phyloP scores from a whole-genome alignment of 2,113 vertebrate genomes.

The Coptodon bakossiorum region DNA sequence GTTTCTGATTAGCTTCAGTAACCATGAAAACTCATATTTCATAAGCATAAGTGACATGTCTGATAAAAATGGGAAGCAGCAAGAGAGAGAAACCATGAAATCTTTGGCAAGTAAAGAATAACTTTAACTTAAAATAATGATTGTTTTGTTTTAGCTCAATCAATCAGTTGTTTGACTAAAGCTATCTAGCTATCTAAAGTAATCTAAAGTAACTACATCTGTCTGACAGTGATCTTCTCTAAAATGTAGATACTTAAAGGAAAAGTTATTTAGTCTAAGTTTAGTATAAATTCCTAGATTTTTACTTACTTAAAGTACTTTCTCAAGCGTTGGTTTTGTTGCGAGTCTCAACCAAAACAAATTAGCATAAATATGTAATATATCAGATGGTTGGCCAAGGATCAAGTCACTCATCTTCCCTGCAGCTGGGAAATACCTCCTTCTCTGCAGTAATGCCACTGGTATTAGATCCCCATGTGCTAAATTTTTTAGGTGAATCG shows the following conservation, averaged over 20 bases:
- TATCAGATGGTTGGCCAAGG: neutral
- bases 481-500: neutral
- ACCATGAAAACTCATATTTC: neutral
- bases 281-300: neutral
- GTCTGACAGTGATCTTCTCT: neutral
- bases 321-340: neutral
- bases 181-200: neutral
- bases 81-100: neutral
- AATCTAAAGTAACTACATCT: neutral
- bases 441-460: neutral
- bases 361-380: too few species aligned
- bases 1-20: neutral
- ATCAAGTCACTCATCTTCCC: neutral
- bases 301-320: neutral
- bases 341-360: neutral
- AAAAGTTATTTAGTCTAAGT: neutral
- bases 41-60: neutral
- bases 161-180: neutral
- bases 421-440: conserved; percentile 15
- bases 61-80: neutral
- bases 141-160: neutral
- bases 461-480: conserved; percentile 53
- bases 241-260: neutral
- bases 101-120: neutral
- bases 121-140: neutral